Percentiles rank a stretch among this genome's conserved stretches.
Conservation (phyloP, 2,797 vertebrate species). For the Chrosomus eos region DNA sequence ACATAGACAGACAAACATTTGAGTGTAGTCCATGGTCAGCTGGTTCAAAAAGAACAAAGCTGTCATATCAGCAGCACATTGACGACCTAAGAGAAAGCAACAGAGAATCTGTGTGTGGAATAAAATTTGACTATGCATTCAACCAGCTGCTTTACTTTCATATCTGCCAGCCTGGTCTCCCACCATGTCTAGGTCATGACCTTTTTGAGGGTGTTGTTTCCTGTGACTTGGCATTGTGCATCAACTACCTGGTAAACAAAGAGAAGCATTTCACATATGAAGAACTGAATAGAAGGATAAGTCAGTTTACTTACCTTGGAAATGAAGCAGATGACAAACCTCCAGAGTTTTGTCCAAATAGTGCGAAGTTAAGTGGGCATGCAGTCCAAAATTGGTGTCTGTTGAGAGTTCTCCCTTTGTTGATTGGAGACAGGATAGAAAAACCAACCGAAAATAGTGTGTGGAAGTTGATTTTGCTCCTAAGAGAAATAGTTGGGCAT, state of each 20-base stretch:
- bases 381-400: background rate
- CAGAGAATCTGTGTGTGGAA: background rate
- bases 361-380: background rate
- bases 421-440: background rate
- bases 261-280: background rate
- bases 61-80: background rate
- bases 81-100: background rate
- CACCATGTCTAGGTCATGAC: background rate
- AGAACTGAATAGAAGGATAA: background rate
- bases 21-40: background rate
- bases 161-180: background rate
- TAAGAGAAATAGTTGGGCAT: background rate
- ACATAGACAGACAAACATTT: conserved; percentile 19
- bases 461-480: background rate
- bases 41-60: background rate
- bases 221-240: background rate
- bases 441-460: background rate
- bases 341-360: background rate
- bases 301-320: background rate
- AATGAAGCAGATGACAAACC: background rate
- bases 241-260: conserved; percentile 3
- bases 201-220: conserved; percentile 15
- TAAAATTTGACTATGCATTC: background rate
- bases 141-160: background rate
- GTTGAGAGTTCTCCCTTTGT: background rate